Conservation (phyloP, 2,888 invertebrate species). For the Coelopa pilipes region DNA sequence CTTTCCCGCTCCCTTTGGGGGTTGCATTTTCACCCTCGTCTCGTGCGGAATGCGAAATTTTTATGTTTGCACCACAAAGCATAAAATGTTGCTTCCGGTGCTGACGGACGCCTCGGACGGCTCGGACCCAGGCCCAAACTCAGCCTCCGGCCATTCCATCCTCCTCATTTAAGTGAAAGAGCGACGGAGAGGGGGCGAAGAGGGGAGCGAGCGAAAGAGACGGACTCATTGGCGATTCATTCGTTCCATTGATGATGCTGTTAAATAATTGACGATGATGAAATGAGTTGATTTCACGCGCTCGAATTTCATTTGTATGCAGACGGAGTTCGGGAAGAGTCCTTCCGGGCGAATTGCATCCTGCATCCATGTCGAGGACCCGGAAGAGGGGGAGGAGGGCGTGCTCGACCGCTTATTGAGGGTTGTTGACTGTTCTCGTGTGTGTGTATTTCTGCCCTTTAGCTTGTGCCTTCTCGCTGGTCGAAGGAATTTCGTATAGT, state of each 20-base stretch:
- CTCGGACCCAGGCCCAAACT: conserved; percentile 3
- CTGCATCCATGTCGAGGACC: neutral
- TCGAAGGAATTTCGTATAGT: too few relatives aligned
- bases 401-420: conserved; percentile 10
- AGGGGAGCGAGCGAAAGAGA: too few relatives aligned
- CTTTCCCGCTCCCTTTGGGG: conserved; percentile 4
- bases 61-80: conserved; percentile 31
- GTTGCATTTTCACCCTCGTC: conserved; percentile 8
- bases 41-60: conserved; percentile 18
- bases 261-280: conserved; percentile 60
- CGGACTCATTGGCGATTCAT: conserved; percentile 36
- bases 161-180: too few relatives aligned
- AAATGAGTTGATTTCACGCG: conserved; percentile 56
- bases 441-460: too few relatives aligned
- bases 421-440: too few relatives aligned
- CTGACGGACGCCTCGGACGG: neutral
- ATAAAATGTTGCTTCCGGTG: conserved; percentile 27
- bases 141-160: neutral
- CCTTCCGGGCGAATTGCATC: neutral
- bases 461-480: too few relatives aligned
- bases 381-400: too few relatives aligned
- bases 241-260: conserved; percentile 50
- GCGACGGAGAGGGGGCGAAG: too few relatives aligned
- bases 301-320: conserved; percentile 32
- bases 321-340: conserved; percentile 11